Conservation (phyloP, 2,113 vertebrate genomes). For the Gadus macrocephalus region DNA sequence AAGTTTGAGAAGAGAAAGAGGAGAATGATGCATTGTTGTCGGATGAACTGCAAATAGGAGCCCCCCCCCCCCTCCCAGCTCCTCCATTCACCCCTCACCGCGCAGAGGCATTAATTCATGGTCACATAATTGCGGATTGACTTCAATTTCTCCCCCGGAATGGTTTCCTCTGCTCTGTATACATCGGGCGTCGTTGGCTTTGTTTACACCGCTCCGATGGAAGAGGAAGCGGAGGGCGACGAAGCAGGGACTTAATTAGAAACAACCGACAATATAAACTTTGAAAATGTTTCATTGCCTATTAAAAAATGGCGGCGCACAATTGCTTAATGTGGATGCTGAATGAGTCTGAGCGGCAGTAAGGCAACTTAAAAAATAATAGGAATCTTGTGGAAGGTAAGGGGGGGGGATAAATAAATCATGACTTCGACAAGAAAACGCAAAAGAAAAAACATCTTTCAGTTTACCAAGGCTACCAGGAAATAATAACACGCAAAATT, state of each 20-base stretch:
- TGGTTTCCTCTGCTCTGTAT: conserved; percentile 61
- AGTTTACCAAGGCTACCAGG: background rate
- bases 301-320: conserved; percentile 63
- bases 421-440: background rate
- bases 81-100: conserved; percentile 64
- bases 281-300: conserved; percentile 48
- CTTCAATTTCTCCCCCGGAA: conserved; percentile 47
- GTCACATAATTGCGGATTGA: conserved; percentile 60
- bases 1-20: too few relatives aligned
- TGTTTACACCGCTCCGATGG: conserved; percentile 59
- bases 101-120: conserved; percentile 59
- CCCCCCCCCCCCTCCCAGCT: conserved; percentile 22
- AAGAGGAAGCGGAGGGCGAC: conserved; percentile 53
- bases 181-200: conserved; percentile 47
- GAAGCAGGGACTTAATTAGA: conserved; percentile 62
- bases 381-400: background rate
- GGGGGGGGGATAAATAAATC: background rate
- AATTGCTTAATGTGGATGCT: conserved; percentile 51
- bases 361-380: conserved; percentile 21
- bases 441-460: background rate
- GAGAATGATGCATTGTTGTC: too few relatives aligned
- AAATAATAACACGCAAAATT: too few relatives aligned
- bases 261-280: conserved; percentile 58
- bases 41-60: conserved; percentile 46
- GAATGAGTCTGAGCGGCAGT: conserved; percentile 47